phyloP scores from a whole-genome alignment of 2,113 vertebrate genomes.

The Embiotoca jacksoni region DNA sequence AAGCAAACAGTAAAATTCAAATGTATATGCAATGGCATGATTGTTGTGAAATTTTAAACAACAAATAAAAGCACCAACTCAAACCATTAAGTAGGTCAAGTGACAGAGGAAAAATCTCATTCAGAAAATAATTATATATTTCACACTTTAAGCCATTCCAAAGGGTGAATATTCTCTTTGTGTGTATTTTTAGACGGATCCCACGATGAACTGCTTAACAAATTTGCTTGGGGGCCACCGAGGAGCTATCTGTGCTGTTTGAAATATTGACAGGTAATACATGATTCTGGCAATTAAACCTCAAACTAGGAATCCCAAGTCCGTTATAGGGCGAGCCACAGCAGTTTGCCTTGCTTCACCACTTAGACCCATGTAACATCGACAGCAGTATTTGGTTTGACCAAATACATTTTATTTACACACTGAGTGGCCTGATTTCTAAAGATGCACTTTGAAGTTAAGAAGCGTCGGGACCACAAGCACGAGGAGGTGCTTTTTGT shows the following conservation, averaged over 20 bases:
- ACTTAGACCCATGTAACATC: conserved; percentile 48
- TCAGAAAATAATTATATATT: conserved; percentile 44
- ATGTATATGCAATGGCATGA: conserved; percentile 8
- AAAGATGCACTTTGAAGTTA: conserved; percentile 57
- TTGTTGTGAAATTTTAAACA: conserved; percentile 19
- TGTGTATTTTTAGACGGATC: conserved; percentile 55
- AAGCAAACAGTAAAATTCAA: neutral
- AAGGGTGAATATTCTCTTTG: conserved; percentile 43
- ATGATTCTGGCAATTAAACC: conserved; percentile 52
- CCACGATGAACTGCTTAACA: conserved; percentile 52
- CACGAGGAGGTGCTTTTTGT: conserved; percentile 17
- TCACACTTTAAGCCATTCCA: conserved; percentile 48
- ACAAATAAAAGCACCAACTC: conserved; percentile 41
- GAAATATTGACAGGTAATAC: conserved; percentile 52
- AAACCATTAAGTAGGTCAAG: conserved; percentile 62
- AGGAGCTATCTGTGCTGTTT: conserved; percentile 33
- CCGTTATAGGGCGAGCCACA: conserved; percentile 12
- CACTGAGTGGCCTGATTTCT: conserved; percentile 50
- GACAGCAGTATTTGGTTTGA: conserved; percentile 31
- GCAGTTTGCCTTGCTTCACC: conserved; percentile 13
- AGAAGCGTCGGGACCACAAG: conserved; percentile 7
- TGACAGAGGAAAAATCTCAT: conserved; percentile 32
- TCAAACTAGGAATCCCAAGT: conserved; percentile 29
- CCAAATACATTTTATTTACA: conserved; percentile 59
- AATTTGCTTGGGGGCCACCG: conserved; percentile 41